Base-by-base conservation (phyloP, 2,797 vertebrate genomes). In the Lateolabrax maculatus region DNA sequence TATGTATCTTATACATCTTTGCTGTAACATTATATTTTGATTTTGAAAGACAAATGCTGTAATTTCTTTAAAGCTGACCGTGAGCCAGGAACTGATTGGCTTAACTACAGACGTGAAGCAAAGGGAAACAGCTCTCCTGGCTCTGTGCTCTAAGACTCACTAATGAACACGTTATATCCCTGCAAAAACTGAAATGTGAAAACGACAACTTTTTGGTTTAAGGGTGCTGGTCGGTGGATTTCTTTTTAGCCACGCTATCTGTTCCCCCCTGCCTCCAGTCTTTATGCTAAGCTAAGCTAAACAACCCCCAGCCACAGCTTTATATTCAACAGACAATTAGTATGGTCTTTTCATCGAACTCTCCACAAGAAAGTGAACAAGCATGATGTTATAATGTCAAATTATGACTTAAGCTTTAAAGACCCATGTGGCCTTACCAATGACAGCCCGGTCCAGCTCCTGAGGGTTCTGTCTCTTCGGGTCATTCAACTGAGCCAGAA, bases 401-500 rank as follows among this genome's bases (percentile, higher is more conserved):
- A 43, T 48, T 27, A 27, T 12, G 19, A 46, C 37, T n/a, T 23
- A 57, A 60, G 12, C 25, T 71, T 16, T 1, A 43, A 57, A 77
- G 19, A 44, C 23, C 49, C 41, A 21, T 25, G 58, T 15, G 15
- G 23, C 21, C 75, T 79, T 73, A 95, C 95, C 92, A 53, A 82
- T 65, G 39, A 94, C 93, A 51, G 88, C 89, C 19, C 63, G 80
- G 76, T 96, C 94, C 89, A 95, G 84, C 9, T 94, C 92, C 87
- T 94, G 92, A 29, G 94, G 94, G 82, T 87, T 95, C 71, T 87
- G 87, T 70, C 94, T 91, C 34, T 90, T 77, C 0, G 85, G 85
- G 74, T 95, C 88, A 18, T 71, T 92, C 37, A 96, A n/a, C 83
- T 95, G 94, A 73, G 88, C 69, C 58, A 95, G 63, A 70, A 95